Base-by-base conservation (phyloP, 2,113 vertebrate species). In the Pomatorhinus ruficollis region DNA sequence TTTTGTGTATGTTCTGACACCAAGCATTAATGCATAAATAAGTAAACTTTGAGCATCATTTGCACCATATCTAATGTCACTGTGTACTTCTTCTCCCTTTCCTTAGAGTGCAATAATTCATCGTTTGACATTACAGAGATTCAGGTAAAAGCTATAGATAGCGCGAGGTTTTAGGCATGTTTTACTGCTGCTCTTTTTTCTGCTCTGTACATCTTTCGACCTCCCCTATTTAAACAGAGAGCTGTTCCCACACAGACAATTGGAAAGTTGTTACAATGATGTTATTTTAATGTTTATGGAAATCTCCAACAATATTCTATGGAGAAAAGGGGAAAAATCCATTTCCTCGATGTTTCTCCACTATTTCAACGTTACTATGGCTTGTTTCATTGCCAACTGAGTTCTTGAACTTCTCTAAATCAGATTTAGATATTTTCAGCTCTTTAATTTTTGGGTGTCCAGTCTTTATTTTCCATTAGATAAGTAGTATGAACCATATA, bases 391-490 rank as follows among this genome's bases (percentile, higher is more conserved):
- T 88, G 66, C 24, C 59, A 92, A 8, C 9, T 94, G 85, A 90
- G 82, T 89, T 85, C 79, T 53, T 90, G 50, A 54, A 75, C 39
- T 95, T 97, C 75, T 93, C 6, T 86, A 39, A 63, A 72, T 87
- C 71, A 66, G 15, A 82, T 94, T 95, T 88, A 95, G 88, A 63
- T 83, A 56, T 95, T 94, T 83, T 94, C 92, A 87, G 89, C 61
- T 93, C 57, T 71, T 97, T 70, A 87, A 63, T 89, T 92, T 95
- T 93, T 83, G n/a, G 84, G 11, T 79, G 22, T n/a, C 19, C 52
- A 76, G 68, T 79, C 82, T 87, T 81, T 47, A 52, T 83, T 95
- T 98, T 96, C 92, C 45, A 78, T 64, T 59, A 86, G 52, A 76
- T 70, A 71, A 96, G 28, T 66, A 64, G 45, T 49, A 83, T 90